Evolutionary conservation across 2,797 vertebrate species (phyloP), one percentile per base, ranked within the genome.

Genomic region (Hoplostethus mediterraneus): DNA sequence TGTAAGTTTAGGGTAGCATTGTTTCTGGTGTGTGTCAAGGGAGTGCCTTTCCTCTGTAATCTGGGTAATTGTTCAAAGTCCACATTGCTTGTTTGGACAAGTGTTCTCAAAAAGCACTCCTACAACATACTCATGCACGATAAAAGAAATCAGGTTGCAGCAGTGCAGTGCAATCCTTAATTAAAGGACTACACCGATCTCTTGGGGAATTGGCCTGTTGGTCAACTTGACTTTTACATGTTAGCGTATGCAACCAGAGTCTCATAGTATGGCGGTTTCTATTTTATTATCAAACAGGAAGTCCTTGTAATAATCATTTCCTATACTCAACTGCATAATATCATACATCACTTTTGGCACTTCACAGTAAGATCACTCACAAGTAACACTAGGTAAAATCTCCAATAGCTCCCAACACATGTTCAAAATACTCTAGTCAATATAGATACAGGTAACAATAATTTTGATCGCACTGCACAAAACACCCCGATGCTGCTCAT

Each of bases 281-380:
- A 16, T 84, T 89, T 89, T 87, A 87, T 89, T 88, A 91, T 67
- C 60, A 87, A 92, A 89, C 68, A 67, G 31, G 7, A 71, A 68
- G 75, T 65, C 38, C 7, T 63, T 14, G 55, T 33, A 44, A 70
- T 45, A 68, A 51, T 67, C 57, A 8, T 42, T 31, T 77, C 10
- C 75, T 75, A 76, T 30, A 75, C 48, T 77, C 63, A 69, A 44
- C 30, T 47, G 16, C 52, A 73, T 52, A 55, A 51, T 30, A 57
- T 81, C 9, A 69, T 45, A 82, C 52, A 57, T 75, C 45, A 86
- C 73, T 65, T 49, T 79, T 75, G 16, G 77, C 64, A 83, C 69
- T 81, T 70, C 38, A 71, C 47, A 57, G 65, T 31, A 65, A 72
- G 71, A 4, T 63, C 61, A 40, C 38, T 63, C 61, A 40, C 38